Evolutionary conservation across 2,888 invertebrate species (phyloP).

Genomic region (Acanthosepion lycidas): DNA sequence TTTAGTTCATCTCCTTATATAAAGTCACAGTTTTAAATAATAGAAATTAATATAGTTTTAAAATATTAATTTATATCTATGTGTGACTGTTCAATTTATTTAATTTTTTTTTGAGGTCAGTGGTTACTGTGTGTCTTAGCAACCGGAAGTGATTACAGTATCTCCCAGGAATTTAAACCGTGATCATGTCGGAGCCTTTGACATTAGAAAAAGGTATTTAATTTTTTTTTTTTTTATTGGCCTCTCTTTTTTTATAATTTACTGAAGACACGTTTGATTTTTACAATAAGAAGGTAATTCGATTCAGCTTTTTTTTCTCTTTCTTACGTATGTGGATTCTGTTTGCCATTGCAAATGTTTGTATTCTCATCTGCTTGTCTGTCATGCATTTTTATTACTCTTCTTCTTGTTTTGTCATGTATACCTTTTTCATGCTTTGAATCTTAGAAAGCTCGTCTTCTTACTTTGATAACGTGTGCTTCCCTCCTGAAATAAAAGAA

Average conservation of each 20-base stretch:
- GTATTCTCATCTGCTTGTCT: neutral
- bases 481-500: no score
- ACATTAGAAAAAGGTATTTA: slow-evolving; percentile 33
- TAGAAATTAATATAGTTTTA: neutral
- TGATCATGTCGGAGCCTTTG: slow-evolving; percentile 33
- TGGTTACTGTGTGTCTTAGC: neutral
- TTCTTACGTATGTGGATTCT: neutral
- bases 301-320: neutral
- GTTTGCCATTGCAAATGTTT: neutral
- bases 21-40: neutral
- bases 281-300: neutral
- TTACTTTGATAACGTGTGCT: no score
- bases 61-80: neutral
- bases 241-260: neutral
- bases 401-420: no score
- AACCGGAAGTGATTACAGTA: slow-evolving; percentile 33
- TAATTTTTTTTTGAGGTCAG: slow-evolving; percentile 3
- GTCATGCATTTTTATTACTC: neutral
- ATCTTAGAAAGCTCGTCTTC: no score
- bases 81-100: no score
- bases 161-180: neutral
- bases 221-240: neutral
- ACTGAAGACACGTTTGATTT: neutral
- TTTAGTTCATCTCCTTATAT: no score
- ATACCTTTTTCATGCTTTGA: no score